Base-by-base conservation (phyloP, 2,113 vertebrate genomes). In the Rana temporaria region DNA sequence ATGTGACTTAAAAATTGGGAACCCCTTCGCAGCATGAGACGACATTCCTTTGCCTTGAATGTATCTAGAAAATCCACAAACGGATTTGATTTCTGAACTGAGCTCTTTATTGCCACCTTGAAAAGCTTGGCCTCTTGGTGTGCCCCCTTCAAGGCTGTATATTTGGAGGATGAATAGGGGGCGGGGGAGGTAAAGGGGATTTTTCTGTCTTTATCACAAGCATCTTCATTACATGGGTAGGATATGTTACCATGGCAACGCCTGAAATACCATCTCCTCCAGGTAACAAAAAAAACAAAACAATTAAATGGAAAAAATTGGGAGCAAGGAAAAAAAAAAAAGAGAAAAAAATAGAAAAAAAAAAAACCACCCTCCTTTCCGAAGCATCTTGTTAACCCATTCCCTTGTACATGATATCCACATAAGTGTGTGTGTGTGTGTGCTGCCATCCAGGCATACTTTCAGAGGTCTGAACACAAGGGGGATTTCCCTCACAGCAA, bases 251-350 rank as follows among this genome's bases (percentile, higher is more conserved):
- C 81, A 83, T 83, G 81, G 81, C 57, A 83, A 83, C 81, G 64
- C 62, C 64, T 83, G 81, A 83, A 83, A 83, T 83, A 83, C 71
- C 81, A 83, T 83, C 81, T 83, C 81, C 81, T 83, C 72, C 81
- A 83, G 81, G 81, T 83, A 83, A 75, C 81, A 83, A 83, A 83
- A 30, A 82, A 83, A 83, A 75, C 81, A 76, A 83, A 83, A 83
- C 81, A 83, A 82, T 82, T 82, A 82, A 83, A 83, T 12, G 81
- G 68, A 83, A 83, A 30, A 81, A 83, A 68, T 76, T 67, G 71
- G 72, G 55, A 76, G 22, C 7, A 52, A 59, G 68, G 71, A 81
- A 80, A 81, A 72, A 70, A 62, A 8, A 38, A 30, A 30, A 42
- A 42, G 38, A 6, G 6, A 1, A 42, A 42, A 42, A 24, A 55